Conservation (phyloP, 2,888 invertebrate genomes). For the Drosophila nr. perissopoda region DNA sequence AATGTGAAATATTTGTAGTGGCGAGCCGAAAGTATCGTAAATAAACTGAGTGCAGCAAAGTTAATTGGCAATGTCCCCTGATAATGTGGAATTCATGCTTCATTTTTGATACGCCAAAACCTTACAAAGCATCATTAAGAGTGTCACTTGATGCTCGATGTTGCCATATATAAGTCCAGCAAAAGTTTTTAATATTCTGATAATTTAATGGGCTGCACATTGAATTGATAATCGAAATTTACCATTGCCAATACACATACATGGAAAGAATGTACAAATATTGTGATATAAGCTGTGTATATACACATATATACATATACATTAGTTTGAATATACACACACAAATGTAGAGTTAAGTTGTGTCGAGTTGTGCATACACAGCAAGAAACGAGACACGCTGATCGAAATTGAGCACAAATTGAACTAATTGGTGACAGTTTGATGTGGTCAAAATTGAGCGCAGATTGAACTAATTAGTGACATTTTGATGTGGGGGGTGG, state of each 20-base stretch:
- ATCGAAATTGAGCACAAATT: constrained; percentile 8
- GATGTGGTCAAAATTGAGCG: background rate
- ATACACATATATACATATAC: background rate
- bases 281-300: background rate
- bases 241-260: background rate
- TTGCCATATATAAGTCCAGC: background rate
- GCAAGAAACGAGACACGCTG: constrained; percentile 8
- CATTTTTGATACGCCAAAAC: background rate
- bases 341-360: background rate
- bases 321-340: background rate
- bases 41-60: background rate
- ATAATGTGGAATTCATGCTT: background rate
- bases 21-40: background rate
- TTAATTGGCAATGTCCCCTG: background rate
- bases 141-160: background rate
- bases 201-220: background rate
- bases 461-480: constrained; percentile 6
- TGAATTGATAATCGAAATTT: background rate
- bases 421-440: constrained; percentile 17
- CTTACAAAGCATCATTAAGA: background rate
- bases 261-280: background rate
- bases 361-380: background rate
- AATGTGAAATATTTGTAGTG: background rate
- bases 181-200: background rate
- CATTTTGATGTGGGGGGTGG: background rate